A percentile compares a stretch with the other conserved stretches of the same genome.
Conservation (phyloP, 1,140 invertebrate genomes). For the Hylyphantes graminicola region DNA sequence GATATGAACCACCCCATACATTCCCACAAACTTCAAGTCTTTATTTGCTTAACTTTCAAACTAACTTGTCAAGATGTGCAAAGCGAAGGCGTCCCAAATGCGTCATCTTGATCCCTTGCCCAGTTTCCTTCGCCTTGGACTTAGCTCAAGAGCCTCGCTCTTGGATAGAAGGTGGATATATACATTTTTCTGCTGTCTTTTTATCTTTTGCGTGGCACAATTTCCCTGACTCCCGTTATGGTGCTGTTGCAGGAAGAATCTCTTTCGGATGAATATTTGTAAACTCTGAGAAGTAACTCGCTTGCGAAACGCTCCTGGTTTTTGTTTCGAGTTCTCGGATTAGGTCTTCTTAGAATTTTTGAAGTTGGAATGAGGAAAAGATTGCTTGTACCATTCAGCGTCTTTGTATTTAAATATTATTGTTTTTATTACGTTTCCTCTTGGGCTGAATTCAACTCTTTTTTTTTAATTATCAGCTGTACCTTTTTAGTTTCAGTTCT, state of each 20-base stretch:
- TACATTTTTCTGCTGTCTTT: conserved; percentile 13
- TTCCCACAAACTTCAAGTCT: too few relatives aligned
- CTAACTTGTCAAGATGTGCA: neutral
- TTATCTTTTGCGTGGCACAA: neutral
- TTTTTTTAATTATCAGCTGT: too few relatives aligned
- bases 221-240: conserved; percentile 23
- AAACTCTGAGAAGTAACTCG: too few relatives aligned
- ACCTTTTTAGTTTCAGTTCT: too few relatives aligned
- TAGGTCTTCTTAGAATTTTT: too few relatives aligned
- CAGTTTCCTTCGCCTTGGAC: conserved; percentile 20
- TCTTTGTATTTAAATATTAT: too few relatives aligned
- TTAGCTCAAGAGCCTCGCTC: conserved; percentile 25
- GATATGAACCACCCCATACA: too few relatives aligned
- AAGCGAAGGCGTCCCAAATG: neutral
- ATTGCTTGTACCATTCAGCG: too few relatives aligned
- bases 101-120: conserved; percentile 44
- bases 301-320: neutral
- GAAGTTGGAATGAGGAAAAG: too few relatives aligned
- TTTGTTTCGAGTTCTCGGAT: neutral
- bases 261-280: neutral
- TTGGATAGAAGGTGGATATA: conserved; percentile 12
- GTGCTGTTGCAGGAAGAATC: neutral
- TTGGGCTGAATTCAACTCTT: too few relatives aligned
- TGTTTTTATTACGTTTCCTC: too few relatives aligned
- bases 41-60: neutral